phyloP scores from a whole-genome alignment of 2,888 invertebrate genomes.

The Gerris lacustris region DNA sequence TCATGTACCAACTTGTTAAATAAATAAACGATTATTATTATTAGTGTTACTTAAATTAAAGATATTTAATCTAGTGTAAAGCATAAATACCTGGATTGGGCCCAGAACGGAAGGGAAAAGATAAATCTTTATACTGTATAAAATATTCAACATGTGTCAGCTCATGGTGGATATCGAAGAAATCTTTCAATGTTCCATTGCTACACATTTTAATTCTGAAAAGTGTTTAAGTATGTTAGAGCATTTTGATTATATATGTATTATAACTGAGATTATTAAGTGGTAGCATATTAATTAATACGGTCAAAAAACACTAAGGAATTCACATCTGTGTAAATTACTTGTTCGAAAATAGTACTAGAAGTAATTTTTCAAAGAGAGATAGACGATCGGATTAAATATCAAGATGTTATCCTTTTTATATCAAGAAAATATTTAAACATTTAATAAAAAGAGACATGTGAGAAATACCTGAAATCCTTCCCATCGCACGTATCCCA shows the following conservation, averaged over 20 bases:
- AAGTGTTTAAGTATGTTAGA: no score
- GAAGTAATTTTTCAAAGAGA: background rate
- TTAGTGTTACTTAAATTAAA: no score
- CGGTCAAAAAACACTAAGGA: background rate
- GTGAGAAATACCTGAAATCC: constrained; percentile 16
- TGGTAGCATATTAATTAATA: no score
- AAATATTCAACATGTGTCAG: constrained; percentile 15
- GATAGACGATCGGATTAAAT: no score
- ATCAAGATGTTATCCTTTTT: no score
- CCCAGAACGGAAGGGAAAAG: constrained; percentile 14
- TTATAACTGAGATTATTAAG: no score
- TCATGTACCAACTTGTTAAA: no score
- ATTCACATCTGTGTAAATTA: background rate
- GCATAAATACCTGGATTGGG: constrained; percentile 14
- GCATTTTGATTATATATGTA: no score
- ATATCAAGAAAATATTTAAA: no score
- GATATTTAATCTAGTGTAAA: no score
- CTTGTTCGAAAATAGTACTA: background rate
- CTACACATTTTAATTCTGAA: constrained; percentile 16
- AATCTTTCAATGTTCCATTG: constrained; percentile 2
- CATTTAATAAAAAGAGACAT: background rate
- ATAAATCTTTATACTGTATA: constrained; percentile 11
- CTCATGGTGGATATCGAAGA: constrained; percentile 11
- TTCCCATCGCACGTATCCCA: constrained; percentile 15
- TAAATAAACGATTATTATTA: no score